Base-by-base conservation (phyloP, 2,888 invertebrate species). In the Thereva unica region DNA sequence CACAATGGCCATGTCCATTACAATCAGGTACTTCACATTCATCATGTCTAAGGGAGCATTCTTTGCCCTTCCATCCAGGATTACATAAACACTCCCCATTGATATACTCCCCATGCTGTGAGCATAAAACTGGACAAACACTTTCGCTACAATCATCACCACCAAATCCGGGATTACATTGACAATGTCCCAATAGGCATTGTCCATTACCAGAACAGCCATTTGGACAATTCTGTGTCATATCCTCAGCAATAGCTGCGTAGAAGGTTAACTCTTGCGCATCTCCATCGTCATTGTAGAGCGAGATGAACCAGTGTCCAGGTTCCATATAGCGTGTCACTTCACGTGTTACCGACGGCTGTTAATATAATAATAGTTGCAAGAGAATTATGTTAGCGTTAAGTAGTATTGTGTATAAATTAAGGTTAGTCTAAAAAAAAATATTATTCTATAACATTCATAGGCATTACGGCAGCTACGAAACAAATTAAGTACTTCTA, bases 11-110 rank as follows among this genome's bases (percentile, higher is more conserved):
- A 77, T 96, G 95, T 5, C 95, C 95, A 78, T 93, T 94, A 82
- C 98, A 98, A 79, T 96, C 95, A 38, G 93, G 88, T 76, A 97
- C 92, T 83, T 96, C 95, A 82, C 98, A 99, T 83, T 97, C 96
- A 77, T 95, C 93, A 80, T 95, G 94, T 49, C 95, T 86, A 73
- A 97, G 83, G 53, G 94, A 93, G 80, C 99, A 99, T 81, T 99
- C 98, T 76, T 92, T 92, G 73, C 98, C 98, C 82, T 97, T 98
- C 97, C 97, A 99, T 54, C 97, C 97, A 3, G 94, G 92, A 82
- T 97, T 95, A 81, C 98, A 99, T 76, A 94, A 92, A 78, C 98
- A 99, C 80, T 93, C 92, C 47, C 98, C 97, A 76, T 95, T 93
- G 73, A 93, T 92, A 81, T 97, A 98, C 78, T 96, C 93, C 42